Base-by-base conservation (phyloP, 1,140 invertebrate species). In the Solen grandis region DNA sequence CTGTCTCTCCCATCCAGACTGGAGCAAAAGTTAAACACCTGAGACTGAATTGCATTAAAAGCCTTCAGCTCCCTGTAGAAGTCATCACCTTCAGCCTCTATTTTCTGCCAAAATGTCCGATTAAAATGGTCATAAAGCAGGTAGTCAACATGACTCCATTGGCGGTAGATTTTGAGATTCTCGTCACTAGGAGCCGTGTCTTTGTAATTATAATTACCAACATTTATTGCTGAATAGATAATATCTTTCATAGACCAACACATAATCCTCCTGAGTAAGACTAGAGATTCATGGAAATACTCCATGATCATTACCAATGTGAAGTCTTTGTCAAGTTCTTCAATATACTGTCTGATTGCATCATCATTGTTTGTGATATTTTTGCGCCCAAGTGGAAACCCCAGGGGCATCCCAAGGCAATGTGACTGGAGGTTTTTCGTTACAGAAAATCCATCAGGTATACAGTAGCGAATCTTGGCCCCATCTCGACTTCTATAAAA, bases 251-350 rank as follows among this genome's bases (percentile, higher is more conserved):
- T 69, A 2, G 62, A 75, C 94, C 94, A 94, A 74, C 93, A 93
- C 82, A 94, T 92, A 4, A 93, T 60, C 54, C 94, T 86, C 22
- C 88, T 89, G 31, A 94, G 85, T 4, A 94, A 85, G 57, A 94
- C 88, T 29, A 94, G 82, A 19, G 93, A 94, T 78, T 93, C 93
- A 68, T 94, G 92, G 85, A 94, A 93, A 74, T 92, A 90, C 85
- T 94, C 94, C 19, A 93, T 88, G n/a, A 94, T 91, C 93, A 94
- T 92, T 8, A 94, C 91, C 3, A 94, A 85, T 62, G 90, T 87
- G 84, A 94, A 94, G 10, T 85, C 77, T 2, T 60, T 22, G 19
- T 84, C 86, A 14, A 88, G 55, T 10, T 73, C 29, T n/a, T 74
- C 5, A 19, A 89, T 83, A 73, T 87, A 88, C 2, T 82, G 29